Conservation (phyloP, 2,113 vertebrate genomes). For the Cricetomys ansorgei region DNA sequence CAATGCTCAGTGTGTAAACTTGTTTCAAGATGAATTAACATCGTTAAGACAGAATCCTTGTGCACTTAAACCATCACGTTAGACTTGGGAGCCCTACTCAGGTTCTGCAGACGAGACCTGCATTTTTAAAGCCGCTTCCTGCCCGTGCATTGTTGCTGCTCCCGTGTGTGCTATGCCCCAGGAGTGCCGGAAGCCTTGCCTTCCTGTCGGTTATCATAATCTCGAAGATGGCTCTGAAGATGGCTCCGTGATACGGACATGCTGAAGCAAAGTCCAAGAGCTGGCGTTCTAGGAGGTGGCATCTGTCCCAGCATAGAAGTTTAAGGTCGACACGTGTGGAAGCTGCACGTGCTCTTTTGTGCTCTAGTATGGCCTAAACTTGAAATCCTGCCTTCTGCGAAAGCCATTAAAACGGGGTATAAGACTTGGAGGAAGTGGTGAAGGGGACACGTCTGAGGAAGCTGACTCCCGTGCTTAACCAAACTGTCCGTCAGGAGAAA, state of each 20-base stretch:
- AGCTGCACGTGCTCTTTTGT: conserved; percentile 32
- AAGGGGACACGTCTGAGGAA: neutral
- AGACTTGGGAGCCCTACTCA: neutral
- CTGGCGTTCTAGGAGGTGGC: neutral
- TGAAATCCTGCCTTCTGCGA: conserved; percentile 41
- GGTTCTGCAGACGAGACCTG: neutral
- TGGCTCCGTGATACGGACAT: neutral
- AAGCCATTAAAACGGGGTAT: neutral
- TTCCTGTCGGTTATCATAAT: neutral
- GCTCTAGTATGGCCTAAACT: conserved; percentile 8
- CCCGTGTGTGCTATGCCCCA: neutral
- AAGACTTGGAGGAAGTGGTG: neutral
- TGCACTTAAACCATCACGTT: conserved; percentile 57
- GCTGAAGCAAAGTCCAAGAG: neutral
- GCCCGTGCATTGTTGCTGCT: neutral
- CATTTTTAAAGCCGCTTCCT: neutral
- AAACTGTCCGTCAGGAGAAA: neutral
- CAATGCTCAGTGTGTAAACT: conserved; percentile 60
- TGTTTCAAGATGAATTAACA: conserved; percentile 51
- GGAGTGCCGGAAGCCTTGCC: neutral
- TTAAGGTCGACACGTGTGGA: neutral
- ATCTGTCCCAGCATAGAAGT: neutral
- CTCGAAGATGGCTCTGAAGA: neutral
- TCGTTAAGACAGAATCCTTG: conserved; percentile 62
- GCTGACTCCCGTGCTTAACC: neutral